Base-by-base conservation (phyloP, 37 sponge, comb jelly and placozoan species). In the Hexactinellida sp. region DNA sequence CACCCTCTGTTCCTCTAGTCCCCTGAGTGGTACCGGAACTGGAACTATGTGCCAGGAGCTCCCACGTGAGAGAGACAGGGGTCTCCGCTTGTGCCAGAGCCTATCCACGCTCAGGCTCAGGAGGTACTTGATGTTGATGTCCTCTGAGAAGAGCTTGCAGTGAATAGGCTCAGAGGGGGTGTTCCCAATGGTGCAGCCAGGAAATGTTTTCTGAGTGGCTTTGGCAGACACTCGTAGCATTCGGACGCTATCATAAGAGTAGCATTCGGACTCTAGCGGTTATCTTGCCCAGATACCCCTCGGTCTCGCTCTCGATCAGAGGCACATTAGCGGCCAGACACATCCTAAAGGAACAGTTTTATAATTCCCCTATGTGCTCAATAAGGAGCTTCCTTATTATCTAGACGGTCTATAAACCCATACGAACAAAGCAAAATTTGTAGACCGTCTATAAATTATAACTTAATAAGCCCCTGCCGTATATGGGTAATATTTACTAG, bases 121-220 rank as follows among this genome's bases (percentile, higher is more conserved):
- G 54, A 98, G 85, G 83, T 98, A 98, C 90, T 87, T 36, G 38
- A 97, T 90, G 41, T 97, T 95, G 39, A 98, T 91, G 38, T 98
- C 99, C 24, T 88, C 90, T 71, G 86, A 54, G 83, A 95, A 98
- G 35, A 96, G 83, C 85, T 98, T 98, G 54, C 99, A 98, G 89
- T 98, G 99, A 71, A 98, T 94, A 0, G 99, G 99, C 83, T 95
- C 94, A n/a, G 94, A 92, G 54, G 99, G 99, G 37, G 99, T 98
- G 89, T 98, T 98, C 37, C 99, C 76, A 19, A 98, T 98, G 38
- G 96, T 98, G 54, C 99, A 98, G 37, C 96, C 96, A 24, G 99
- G 99, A 39, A 85, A 98, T 28, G 94, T 94, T 87, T 93, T 98
- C 25, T 89, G 54, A 24, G 90, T 88, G 21, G 96, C 94, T 55